Conservation (phyloP, 2,888 invertebrate genomes). For the Odontocerum albicorne region DNA sequence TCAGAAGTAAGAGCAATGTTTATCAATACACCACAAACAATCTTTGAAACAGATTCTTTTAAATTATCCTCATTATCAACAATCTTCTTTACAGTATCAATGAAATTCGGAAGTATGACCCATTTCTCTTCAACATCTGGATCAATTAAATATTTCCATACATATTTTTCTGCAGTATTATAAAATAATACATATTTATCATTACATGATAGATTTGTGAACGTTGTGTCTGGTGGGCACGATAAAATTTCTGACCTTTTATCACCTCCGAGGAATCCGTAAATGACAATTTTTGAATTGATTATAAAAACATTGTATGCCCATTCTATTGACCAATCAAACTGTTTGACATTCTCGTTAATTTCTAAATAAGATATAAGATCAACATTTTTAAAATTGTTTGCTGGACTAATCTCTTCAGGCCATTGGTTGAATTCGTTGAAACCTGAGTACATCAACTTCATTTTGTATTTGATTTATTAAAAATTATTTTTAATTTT, state of each 20-base stretch:
- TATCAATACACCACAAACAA: slow-evolving; percentile 52
- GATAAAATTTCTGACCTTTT: slow-evolving; percentile 41
- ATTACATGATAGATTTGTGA: slow-evolving; percentile 19
- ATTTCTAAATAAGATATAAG: neutral
- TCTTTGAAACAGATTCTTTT: slow-evolving; percentile 38
- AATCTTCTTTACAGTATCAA: neutral
- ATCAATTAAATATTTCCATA: slow-evolving; percentile 38
- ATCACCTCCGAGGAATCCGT: slow-evolving; percentile 45
- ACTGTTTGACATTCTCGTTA: slow-evolving; percentile 22
- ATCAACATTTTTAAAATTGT: slow-evolving; percentile 10
- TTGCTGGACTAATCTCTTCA: slow-evolving; percentile 36
- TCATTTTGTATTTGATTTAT: slow-evolving; percentile 17
- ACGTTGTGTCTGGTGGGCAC: slow-evolving; percentile 41
- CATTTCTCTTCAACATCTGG: slow-evolving; percentile 41
- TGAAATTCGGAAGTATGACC: slow-evolving; percentile 29
- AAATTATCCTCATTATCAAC: neutral
- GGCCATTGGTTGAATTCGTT: slow-evolving; percentile 55
- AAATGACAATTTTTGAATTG: slow-evolving; percentile 42
- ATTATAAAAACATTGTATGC: slow-evolving; percentile 48
- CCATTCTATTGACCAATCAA: slow-evolving; percentile 42
- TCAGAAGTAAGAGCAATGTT: slow-evolving; percentile 48
- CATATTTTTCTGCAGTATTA: slow-evolving; percentile 46
- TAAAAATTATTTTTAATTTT: too few relatives aligned
- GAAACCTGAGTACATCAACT: slow-evolving; percentile 40
- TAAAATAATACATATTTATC: slow-evolving; percentile 39